Evolutionary conservation across 2,888 invertebrate genomes (phyloP).

Genomic region (Tinea trinotella): DNA sequence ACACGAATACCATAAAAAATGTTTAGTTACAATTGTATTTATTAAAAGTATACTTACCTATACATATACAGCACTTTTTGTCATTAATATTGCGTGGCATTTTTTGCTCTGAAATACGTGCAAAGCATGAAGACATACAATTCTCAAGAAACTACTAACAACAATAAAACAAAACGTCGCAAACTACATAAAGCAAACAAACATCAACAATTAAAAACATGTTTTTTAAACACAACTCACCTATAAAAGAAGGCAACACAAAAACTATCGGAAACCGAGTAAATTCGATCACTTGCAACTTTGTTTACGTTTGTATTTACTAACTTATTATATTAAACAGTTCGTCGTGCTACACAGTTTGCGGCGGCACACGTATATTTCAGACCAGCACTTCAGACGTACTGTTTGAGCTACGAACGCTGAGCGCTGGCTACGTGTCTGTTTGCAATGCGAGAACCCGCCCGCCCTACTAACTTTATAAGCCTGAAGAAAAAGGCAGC

Average conservation of each 20-base stretch:
- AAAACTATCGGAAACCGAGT: conserved; percentile 4
- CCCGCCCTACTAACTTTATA: conserved; percentile 14
- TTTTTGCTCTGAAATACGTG: conserved; percentile 11
- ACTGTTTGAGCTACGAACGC: neutral
- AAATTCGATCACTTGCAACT: neutral
- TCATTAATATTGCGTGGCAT: neutral
- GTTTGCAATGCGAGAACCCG: conserved; percentile 9
- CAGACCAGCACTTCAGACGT: neutral
- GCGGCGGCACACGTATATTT: neutral
- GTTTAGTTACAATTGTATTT: neutral
- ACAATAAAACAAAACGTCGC: neutral
- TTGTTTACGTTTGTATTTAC: conserved; percentile 5
- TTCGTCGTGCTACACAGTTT: neutral
- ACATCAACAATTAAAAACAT: conserved; percentile 5
- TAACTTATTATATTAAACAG: neutral
- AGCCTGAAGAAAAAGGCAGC: conserved; percentile 13
- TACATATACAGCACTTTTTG: conserved; percentile 3
- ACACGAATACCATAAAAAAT: neutral
- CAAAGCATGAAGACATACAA: neutral
- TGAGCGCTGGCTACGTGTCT: conserved; percentile 5
- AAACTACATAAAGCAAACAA: conserved; percentile 10
- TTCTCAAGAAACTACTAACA: neutral
- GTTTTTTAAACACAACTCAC: neutral
- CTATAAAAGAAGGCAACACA: neutral
- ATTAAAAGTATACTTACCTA: neutral